These are phyloP conservation scores for Mastacembelus armatus DNA, from an alignment of 2,797 vertebrate genomes.

Conservation along the genomic window DNA sequence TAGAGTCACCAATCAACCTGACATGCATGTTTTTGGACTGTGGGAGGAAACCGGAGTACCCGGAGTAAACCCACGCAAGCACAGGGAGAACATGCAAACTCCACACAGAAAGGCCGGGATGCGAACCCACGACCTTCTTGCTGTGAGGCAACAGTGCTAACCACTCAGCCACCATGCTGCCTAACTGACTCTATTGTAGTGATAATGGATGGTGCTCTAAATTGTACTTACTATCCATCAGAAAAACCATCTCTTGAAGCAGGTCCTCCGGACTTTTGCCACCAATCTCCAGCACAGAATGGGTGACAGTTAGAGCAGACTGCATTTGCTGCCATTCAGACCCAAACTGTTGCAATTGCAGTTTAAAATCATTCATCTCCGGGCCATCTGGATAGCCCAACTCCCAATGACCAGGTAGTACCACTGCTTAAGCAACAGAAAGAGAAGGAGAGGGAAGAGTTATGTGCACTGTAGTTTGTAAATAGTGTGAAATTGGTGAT, in stretches of 20 bases:
- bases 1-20: too few relatives aligned
- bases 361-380: conserved; percentile 85
- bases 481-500: neutral
- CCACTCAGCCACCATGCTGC: too few relatives aligned
- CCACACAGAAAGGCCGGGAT: too few relatives aligned
- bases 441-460: neutral
- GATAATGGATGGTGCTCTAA: too few relatives aligned
- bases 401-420: conserved; percentile 77
- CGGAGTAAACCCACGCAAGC: too few relatives aligned
- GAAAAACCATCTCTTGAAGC: conserved; percentile 81
- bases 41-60: too few relatives aligned
- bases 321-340: conserved; percentile 82
- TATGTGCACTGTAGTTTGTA: neutral
- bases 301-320: conserved; percentile 54
- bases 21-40: too few relatives aligned
- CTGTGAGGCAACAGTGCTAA: too few relatives aligned
- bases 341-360: conserved; percentile 77
- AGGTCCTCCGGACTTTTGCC: conserved; percentile 84
- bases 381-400: conserved; percentile 84
- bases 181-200: too few relatives aligned
- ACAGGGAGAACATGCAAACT: too few relatives aligned
- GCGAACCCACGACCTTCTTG: too few relatives aligned
- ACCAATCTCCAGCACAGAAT: conserved; percentile 81
- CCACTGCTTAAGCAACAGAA: conserved; percentile 71
- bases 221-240: conserved; percentile 90